Base-by-base conservation (phyloP, 2,888 invertebrate genomes). In the Archips crataeganus region DNA sequence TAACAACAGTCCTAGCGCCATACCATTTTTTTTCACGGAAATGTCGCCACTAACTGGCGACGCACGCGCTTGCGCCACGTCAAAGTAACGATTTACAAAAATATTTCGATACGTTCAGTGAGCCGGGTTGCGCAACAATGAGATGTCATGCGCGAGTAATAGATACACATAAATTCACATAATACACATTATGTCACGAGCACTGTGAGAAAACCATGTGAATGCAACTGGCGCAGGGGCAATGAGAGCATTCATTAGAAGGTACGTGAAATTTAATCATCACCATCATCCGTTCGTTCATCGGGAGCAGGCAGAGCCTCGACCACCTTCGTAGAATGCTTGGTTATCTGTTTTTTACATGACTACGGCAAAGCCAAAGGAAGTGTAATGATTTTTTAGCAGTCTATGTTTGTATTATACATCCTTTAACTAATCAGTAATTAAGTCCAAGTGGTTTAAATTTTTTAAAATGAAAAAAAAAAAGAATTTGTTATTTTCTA, bases 81-180 rank as follows among this genome's bases (percentile, higher is more conserved):
- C 32, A 13, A 62, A 47, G 57, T 73, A 73, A 73, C 59, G 23
- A 63, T 42, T 68, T 73, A 73, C 59, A 60, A 59, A 60, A 73
- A 73, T 59, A 73, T 73, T 73, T 73, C 63, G 63, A 73, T 73
- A 59, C 49, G 39, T 60, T 60, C 71, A 71, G 71, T 66, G 39
- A 60, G 36, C 2, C 57, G 15, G 51, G 36, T 59, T 57, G 59
- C 73, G 59, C 42, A 69, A 73, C 59, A 15, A 49, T 32, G 73
- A 68, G 59, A 68, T 64, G 73, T 47, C 73, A 72, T 51, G 67
- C 71, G 68, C 49, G 8, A 32, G 70, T 47, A 54, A 54, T 23
- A 23, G 23, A 23, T 23, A 54, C 32, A 23, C 47, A 36, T 51
- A 34, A 36, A 23, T 23, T 23, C 32, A 23, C 47, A 36, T 51